Base-by-base conservation (phyloP, 2,888 invertebrate genomes). In the Dryomyza anilis region DNA sequence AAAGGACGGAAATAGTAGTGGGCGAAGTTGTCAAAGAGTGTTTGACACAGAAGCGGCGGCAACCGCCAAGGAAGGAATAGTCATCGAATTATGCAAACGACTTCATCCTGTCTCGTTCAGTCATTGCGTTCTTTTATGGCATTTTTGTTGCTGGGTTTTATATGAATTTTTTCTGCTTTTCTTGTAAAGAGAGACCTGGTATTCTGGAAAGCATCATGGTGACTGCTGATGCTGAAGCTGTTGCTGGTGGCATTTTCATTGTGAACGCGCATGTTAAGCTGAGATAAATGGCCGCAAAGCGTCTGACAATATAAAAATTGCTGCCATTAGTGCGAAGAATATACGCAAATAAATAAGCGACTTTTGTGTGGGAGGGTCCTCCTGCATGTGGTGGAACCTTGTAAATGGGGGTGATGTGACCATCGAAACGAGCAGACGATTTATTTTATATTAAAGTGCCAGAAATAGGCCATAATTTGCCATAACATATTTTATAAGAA, bases 11-110 rank as follows among this genome's bases (percentile, higher is more conserved):
- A 55, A 55, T n/a, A n/a, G n/a, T n/a, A n/a, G n/a, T 36, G 55
- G 19, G 12, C 33, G 12, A 67, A 63, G 12, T 23, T 25, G 50
- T 50, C 50, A 50, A 50, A n/a, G 50, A n/a, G 10, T 50, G 27
- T 8, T 33, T 14, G 39, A 39, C 39, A 39, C 39, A n/a, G 39
- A 12, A 39, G 39, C 39, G 14, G 8, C 3, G 33, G 33, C 33
- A 33, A 12, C 33, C 33, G 12, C 33, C 7, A 12, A n/a, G n/a
- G 25, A 50, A 50, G 48, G 67, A 65, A 57, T 58, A 64, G 67
- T 55, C 65, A 60, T 63, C 66, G 65, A 65, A 65, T 68, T 66
- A 69, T 68, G 69, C 59, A 68, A 69, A 69, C 67, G 57, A 46
- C 29, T 52, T 23, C 50, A 21, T 50, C 50, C 50, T 50, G 23